A percentile compares a stretch with the other conserved stretches of the same genome.
These are phyloP conservation scores for Eptesicus fuscus DNA, from an alignment of 2,113 vertebrate species.

Conservation along the genomic window DNA sequence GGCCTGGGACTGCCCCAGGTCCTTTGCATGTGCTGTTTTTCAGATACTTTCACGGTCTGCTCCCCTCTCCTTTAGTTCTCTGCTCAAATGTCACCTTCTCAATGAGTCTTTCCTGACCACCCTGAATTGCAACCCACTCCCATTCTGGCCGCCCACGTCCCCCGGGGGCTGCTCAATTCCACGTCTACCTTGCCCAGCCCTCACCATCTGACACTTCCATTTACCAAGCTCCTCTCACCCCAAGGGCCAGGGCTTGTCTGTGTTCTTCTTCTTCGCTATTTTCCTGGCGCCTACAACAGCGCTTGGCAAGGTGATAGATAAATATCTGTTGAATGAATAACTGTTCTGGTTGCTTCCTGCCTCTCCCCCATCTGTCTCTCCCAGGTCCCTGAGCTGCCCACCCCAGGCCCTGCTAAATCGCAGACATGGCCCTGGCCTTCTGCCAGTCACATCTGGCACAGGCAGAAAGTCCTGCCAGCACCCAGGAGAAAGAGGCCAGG, in stretches of 20 bases:
- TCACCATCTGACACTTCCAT: not conserved
- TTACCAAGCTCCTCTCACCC: not conserved
- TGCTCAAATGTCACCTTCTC: not conserved
- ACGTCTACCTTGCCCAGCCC: accelerated
- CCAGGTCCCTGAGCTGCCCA: not conserved
- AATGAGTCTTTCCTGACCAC: not conserved
- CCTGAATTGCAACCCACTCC: not conserved
- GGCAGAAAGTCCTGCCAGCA: slow-evolving; percentile 16
- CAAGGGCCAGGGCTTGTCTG: not conserved
- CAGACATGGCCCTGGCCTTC: slow-evolving; percentile 24
- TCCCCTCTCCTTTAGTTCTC: not conserved
- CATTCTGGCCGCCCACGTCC: not conserved
- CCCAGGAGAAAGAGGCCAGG: slow-evolving; percentile 58
- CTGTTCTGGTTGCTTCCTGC: slow-evolving; percentile 33
- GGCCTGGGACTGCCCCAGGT: not conserved
- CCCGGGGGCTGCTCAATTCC: not conserved
- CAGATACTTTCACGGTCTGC: not conserved
- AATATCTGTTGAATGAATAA: slow-evolving; percentile 12
- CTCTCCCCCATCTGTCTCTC: not conserved
- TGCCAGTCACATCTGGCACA: slow-evolving; percentile 62
- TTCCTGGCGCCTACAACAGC: not conserved
- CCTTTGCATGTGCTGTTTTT: not conserved
- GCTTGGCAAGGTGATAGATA: not conserved
- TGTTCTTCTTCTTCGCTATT: not conserved
- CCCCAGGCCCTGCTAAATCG: not conserved